Evolutionary conservation across 2,797 vertebrate species (phyloP), one percentile per base, ranked within the genome.

Genomic region (Atherinosoma microstoma): DNA sequence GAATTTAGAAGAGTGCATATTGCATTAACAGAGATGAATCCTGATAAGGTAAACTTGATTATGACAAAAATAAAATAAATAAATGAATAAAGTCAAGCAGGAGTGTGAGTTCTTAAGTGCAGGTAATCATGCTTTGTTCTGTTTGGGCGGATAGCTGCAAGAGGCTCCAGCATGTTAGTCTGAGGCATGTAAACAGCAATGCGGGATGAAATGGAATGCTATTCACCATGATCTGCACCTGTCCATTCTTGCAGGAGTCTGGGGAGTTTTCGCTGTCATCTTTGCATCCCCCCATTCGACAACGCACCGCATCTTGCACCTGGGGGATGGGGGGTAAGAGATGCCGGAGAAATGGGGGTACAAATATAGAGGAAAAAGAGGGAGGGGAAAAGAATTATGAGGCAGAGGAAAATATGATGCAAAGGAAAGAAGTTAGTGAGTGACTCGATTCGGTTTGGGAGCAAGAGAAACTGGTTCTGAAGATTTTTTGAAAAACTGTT

Each of bases 201-300:
- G 78, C 78, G 87, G 85, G 87, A 92, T 95, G 95, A 87, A 87
- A 91, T 95, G 95, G 79, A 91, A 93, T 94, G 93, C 81, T 96
- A 96, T 97, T 99, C 96, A 99, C 98, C 98, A 99, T 96, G 94
- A 99, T 99, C 96, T 99, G 98, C 93, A 99, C 96, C 94, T 99
- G 98, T 88, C 98, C 98, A 0, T 99, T 99, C 94, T 99, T 99
- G 94, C 97, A 99, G 51, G 98, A 99, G 92, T 99, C 96, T 4
- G 98, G 98, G 0, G 98, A 99, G 94, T 99, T 98, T 89, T 99
- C 98, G 11, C 98, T 99, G 94, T 98, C 97, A 7, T 99, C 97
- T 88, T 97, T 98, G 89, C 98, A 99, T 67, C 96, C 97, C 0
- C 97, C 97, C 93, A 99, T 97, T 86, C 97, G 96, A 87, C 98